phyloP scores from a whole-genome alignment of 2,888 invertebrate species.

The Sepiola atlantica region DNA sequence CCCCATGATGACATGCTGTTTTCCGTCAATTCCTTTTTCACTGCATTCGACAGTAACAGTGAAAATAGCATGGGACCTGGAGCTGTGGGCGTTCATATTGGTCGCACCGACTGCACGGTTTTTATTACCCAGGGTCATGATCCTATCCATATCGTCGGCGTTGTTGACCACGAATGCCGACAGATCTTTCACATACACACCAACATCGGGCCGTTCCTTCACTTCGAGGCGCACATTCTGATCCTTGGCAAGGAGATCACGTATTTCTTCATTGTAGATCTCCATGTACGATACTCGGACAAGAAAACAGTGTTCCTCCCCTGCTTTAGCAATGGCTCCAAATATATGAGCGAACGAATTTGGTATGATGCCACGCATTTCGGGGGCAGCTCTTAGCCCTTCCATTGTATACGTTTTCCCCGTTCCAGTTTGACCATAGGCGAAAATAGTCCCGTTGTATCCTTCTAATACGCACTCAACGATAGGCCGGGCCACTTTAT shows the following conservation, averaged over 20 bases:
- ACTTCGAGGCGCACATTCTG: slow-evolving; percentile 85
- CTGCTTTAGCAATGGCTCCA: slow-evolving; percentile 95
- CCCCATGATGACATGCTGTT: slow-evolving; percentile 93
- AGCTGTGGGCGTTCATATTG: slow-evolving; percentile 97
- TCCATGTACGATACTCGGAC: slow-evolving; percentile 98
- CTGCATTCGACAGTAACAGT: slow-evolving; percentile 97
- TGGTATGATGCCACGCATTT: slow-evolving; percentile 95
- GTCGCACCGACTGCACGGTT: slow-evolving; percentile 94
- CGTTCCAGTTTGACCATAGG: slow-evolving; percentile 86
- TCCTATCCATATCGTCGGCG: slow-evolving; percentile 93
- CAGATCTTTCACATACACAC: slow-evolving; percentile 98
- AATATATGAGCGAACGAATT: slow-evolving; percentile 99
- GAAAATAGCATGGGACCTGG: slow-evolving; percentile 97
- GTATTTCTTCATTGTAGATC: slow-evolving; percentile 99
- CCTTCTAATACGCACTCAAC: slow-evolving; percentile 96
- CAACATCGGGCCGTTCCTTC: slow-evolving; percentile 95
- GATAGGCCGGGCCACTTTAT: slow-evolving; percentile 95
- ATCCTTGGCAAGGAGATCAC: slow-evolving; percentile 93
- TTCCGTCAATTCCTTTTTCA: slow-evolving; percentile 85
- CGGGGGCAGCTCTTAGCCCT: slow-evolving; percentile 89
- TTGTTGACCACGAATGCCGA: slow-evolving; percentile 97
- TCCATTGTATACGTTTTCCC: slow-evolving; percentile 99
- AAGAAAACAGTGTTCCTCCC: slow-evolving; percentile 91
- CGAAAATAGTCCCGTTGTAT: slow-evolving; percentile 86
- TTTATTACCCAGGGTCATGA: slow-evolving; percentile 96